These are phyloP conservation scores for Myripristis murdjan DNA, from an alignment of 2,797 vertebrate genomes.

Conservation along the genomic window DNA sequence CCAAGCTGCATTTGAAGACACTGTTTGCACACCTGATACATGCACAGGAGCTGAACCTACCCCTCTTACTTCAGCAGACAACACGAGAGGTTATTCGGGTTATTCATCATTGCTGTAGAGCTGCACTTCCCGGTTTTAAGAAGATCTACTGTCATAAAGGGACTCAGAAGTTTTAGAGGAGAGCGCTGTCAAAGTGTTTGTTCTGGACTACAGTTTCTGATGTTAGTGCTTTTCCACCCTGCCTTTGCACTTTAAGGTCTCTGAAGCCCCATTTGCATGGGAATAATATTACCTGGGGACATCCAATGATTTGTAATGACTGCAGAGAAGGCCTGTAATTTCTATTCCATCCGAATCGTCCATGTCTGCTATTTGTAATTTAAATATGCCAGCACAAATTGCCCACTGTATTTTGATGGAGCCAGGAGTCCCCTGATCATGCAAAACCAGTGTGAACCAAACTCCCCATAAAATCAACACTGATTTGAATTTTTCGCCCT, in stretches of 20 bases:
- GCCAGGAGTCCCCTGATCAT: neutral
- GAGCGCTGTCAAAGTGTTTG: neutral
- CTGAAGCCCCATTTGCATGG: neutral
- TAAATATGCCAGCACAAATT: neutral
- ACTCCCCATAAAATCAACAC: neutral
- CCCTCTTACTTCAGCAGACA: neutral
- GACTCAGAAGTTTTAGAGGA: neutral
- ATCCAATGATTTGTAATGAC: neutral
- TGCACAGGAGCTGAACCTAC: slow-evolving; percentile 14
- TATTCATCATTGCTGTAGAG: neutral
- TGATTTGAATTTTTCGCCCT: neutral
- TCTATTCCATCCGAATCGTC: neutral
- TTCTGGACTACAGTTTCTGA: neutral
- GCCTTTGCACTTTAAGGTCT: slow-evolving; percentile 6
- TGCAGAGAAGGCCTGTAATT: neutral
- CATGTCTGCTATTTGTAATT: neutral
- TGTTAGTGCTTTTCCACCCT: neutral
- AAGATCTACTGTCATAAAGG: neutral
- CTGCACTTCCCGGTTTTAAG: neutral
- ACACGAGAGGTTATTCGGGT: slow-evolving; percentile 7
- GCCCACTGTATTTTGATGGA: neutral
- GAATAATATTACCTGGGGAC: no score
- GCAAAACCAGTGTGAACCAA: neutral
- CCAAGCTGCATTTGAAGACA: no score
- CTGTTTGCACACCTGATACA: neutral